phyloP scores from a whole-genome alignment of 2,113 vertebrate species.

The Psittacara wagleri region DNA sequence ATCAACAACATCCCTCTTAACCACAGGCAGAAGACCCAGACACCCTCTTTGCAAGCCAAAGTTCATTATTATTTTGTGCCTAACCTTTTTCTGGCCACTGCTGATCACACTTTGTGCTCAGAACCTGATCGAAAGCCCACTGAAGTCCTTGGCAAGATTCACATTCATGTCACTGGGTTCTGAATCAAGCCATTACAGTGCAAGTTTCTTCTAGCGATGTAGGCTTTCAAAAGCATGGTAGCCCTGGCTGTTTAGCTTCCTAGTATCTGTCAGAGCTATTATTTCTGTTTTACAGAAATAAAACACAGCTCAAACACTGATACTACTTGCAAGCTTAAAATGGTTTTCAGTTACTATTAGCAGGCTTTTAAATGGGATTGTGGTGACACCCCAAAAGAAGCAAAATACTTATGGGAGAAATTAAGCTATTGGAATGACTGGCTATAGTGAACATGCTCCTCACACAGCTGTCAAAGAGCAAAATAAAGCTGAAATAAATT shows the following conservation, averaged over 20 bases:
- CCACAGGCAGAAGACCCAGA: no score
- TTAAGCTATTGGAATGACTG: conserved; percentile 10
- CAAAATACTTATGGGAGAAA: conserved; percentile 24
- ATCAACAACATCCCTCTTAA: no score
- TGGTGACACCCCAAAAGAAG: conserved; percentile 8
- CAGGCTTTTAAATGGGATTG: conserved; percentile 20
- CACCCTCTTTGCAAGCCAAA: no score
- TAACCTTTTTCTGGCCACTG: not conserved
- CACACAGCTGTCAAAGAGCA: conserved; percentile 13
- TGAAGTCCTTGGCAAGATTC: not conserved
- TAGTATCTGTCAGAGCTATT: not conserved
- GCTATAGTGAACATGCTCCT: not conserved
- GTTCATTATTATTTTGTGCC: not conserved
- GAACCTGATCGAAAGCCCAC: not conserved
- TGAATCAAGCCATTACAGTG: no score
- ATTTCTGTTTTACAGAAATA: no score
- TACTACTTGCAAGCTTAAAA: conserved; percentile 4
- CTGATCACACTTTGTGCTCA: not conserved
- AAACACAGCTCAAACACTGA: not conserved
- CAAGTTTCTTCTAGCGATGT: not conserved
- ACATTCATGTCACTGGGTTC: not conserved
- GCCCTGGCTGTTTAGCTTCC: not conserved
- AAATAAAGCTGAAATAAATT: conserved; percentile 34
- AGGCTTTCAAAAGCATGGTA: not conserved
- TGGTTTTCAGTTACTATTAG: conserved; percentile 27